These are phyloP conservation scores for Caenorhabditis sp. DNA, from an alignment of 2,888 invertebrate species.

Conservation along the genomic window DNA sequence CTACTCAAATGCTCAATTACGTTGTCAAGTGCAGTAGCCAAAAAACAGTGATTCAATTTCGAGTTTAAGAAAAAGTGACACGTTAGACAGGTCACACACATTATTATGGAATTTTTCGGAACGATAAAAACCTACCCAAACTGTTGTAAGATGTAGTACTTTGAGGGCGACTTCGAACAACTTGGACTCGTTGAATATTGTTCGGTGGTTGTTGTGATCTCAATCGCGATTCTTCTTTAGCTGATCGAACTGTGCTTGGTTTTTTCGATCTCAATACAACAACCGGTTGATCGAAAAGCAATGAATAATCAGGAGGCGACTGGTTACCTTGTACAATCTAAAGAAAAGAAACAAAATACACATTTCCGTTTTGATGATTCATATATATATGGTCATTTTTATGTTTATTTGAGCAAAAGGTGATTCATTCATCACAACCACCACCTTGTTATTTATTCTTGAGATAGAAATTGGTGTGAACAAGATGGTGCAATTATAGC, in stretches of 20 bases:
- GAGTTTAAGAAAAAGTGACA: too few species aligned
- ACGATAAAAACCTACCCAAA: constrained; percentile 16
- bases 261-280: constrained; percentile 38
- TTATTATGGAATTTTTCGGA: too few species aligned
- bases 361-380: constrained; percentile 1
- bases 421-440: neutral
- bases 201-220: constrained; percentile 50
- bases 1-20: too few species aligned
- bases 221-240: constrained; percentile 56
- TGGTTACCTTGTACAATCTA: constrained; percentile 39
- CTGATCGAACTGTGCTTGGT: constrained; percentile 51
- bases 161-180: constrained; percentile 48
- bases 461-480: neutral
- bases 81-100: too few species aligned
- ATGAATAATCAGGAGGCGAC: constrained; percentile 38
- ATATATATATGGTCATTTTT: neutral
- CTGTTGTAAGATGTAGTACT: constrained; percentile 52
- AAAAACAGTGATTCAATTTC: too few species aligned
- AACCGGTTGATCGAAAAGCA: constrained; percentile 36
- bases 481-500: neutral
- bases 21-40: too few species aligned
- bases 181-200: constrained; percentile 49
- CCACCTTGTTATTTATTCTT: neutral
- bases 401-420: neutral
- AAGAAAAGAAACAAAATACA: constrained; percentile 3